Conservation (phyloP, 1,140 invertebrate genomes). For the Drosophila guanche region DNA sequence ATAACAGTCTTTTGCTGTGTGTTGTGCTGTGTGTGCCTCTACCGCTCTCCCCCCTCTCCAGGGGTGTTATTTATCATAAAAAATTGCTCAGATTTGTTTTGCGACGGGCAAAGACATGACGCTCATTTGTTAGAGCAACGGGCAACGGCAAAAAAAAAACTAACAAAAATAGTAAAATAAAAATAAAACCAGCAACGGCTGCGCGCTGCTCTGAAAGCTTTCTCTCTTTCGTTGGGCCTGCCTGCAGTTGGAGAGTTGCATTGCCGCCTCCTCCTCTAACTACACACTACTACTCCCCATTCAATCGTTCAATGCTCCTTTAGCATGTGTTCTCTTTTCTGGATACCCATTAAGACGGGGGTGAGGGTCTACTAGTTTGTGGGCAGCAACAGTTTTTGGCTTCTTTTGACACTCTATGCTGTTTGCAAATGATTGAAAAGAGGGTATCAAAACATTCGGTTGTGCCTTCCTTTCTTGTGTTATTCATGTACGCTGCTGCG, state of each 20-base stretch:
- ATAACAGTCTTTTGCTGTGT: conserved; percentile 42
- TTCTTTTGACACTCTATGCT: too few species aligned
- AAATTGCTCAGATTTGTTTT: conserved; percentile 82
- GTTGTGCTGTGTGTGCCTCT: conserved; percentile 1
- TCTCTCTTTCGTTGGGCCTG: too few species aligned
- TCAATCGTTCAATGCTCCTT: conserved; percentile 10
- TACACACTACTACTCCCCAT: background rate
- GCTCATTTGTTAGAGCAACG: conserved; percentile 79
- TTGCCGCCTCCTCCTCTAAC: background rate
- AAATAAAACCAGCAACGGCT: too few species aligned
- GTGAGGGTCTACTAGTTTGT: too few species aligned
- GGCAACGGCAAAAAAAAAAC: conserved; percentile 16
- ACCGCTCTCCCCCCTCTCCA: conserved; percentile 2
- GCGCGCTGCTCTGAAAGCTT: too few species aligned
- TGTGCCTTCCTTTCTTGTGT: background rate
- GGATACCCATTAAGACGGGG: too few species aligned
- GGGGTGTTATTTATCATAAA: conserved; percentile 80
- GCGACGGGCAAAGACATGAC: conserved; percentile 78
- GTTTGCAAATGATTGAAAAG: too few species aligned
- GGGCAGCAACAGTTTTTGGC: too few species aligned
- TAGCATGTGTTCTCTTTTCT: conserved; percentile 55
- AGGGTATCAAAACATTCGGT: too few species aligned
- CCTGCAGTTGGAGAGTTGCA: background rate
- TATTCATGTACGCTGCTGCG: conserved; percentile 56
- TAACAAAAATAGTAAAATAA: conserved; percentile 7